Conservation (phyloP, 2,113 vertebrate species). For the Phocoena sinus region DNA sequence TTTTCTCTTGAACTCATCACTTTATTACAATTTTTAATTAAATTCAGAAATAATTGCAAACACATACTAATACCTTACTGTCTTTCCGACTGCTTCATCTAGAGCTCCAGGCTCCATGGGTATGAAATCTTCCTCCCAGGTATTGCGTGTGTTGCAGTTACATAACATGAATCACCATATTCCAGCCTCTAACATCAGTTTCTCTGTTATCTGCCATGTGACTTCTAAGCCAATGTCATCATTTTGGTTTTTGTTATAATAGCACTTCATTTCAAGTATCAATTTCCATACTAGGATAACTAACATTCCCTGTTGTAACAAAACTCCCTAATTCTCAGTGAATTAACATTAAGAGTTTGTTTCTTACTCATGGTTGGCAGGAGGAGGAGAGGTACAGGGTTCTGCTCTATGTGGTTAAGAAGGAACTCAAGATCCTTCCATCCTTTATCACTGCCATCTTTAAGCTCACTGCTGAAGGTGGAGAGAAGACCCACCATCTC, state of each 20-base stretch:
- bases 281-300: background rate
- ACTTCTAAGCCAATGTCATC: background rate
- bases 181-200: background rate
- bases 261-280: background rate
- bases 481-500: background rate
- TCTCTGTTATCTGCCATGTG: background rate
- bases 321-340: background rate
- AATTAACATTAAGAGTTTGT: background rate
- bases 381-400: background rate
- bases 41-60: background rate
- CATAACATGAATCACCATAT: background rate
- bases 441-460: background rate
- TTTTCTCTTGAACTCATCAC: background rate
- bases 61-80: background rate
- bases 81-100: background rate
- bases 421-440: background rate
- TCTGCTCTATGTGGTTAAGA: background rate
- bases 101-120: background rate
- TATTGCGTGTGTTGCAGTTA: background rate
- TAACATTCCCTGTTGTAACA: background rate
- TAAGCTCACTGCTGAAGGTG: background rate
- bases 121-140: background rate
- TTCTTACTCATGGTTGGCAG: background rate
- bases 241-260: background rate
- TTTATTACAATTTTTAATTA: constrained; percentile 1